These are phyloP conservation scores for Thinocorus orbignyianus DNA, from an alignment of 2,113 vertebrate species.

Conservation along the genomic window DNA sequence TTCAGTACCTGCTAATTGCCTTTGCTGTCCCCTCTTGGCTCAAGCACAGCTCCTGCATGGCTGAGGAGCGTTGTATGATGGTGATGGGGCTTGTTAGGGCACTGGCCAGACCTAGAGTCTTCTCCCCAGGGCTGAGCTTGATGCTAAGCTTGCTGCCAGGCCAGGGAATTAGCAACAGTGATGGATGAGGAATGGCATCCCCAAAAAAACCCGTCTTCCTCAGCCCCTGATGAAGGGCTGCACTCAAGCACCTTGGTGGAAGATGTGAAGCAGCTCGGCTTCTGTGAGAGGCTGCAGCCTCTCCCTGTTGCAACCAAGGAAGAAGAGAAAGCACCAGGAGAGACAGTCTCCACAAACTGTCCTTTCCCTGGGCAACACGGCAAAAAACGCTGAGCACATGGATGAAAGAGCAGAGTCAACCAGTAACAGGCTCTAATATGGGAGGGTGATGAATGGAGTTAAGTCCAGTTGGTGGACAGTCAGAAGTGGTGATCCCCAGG, in stretches of 20 bases:
- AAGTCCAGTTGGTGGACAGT: too few relatives aligned
- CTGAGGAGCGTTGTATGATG: rapidly evolving
- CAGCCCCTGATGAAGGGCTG: background rate
- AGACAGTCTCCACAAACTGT: background rate
- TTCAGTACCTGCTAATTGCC: background rate
- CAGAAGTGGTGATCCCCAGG: too few relatives aligned
- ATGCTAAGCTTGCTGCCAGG: background rate
- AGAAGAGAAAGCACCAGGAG: background rate
- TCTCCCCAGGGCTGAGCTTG: background rate
- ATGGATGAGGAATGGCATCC: background rate
- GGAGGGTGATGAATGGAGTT: too few relatives aligned
- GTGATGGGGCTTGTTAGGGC: background rate
- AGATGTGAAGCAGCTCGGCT: background rate
- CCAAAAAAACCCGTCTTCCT: background rate
- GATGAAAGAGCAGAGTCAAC: background rate
- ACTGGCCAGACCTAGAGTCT: too few relatives aligned
- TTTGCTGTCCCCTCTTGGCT: background rate
- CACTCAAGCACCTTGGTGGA: rapidly evolving
- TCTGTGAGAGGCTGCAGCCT: background rate
- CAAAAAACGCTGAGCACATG: rapidly evolving
- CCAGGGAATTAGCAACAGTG: background rate
- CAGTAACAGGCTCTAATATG: rapidly evolving
- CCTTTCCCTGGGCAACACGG: rapidly evolving
- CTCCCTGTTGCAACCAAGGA: background rate
- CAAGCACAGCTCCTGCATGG: rapidly evolving